Base-by-base conservation (phyloP, 2,888 invertebrate species). In the Linnaemya vulpina region DNA sequence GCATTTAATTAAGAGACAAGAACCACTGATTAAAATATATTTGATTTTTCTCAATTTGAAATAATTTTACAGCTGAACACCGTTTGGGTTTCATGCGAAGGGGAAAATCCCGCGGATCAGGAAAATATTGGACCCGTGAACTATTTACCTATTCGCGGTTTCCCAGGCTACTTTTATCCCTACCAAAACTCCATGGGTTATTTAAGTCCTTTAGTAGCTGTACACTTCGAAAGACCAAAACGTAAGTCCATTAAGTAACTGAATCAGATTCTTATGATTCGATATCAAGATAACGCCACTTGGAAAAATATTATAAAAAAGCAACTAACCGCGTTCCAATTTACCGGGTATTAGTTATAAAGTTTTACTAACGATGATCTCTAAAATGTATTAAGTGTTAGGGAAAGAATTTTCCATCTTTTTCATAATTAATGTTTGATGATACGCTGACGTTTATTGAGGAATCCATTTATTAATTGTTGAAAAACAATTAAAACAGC, bases 21-120 rank as follows among this genome's bases (percentile, higher is more conserved):
- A 17, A 40, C 0, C 8, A 55, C n/a, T 60, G 7, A 7, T 3
- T 55, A 1, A 10, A 5, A 30, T 30, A 3, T 5, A 30, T 5
- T 30, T 30, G 30, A 30, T 30, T 30, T 30, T 2, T 30, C 30
- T 30, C 30, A 30, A 30, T 30, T 3, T 30, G 5, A 30, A 30
- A 35, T 71, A 20, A 70, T 51, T 67, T 73, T 75, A 67, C 90
- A 96, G 95, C 92, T 96, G 86, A 95, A 96, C 90, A 97, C 96
- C 89, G 95, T 98, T 87, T 98, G 98, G 96, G 95, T 99, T 15
- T 96, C 97, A 8, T 99, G 99, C 91, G 96, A 97, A 89, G 99
- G 99, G 63, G 98, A 98, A 94, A 97, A 97, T 92, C 96, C 98
- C 0, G 96, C 97, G 0, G 98, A 98, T 93, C 94, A 96, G 83